A percentile compares a stretch with the other conserved stretches of the same genome.
Conservation (phyloP, 2,797 vertebrate species). For the Typhlichthys subterraneus region DNA sequence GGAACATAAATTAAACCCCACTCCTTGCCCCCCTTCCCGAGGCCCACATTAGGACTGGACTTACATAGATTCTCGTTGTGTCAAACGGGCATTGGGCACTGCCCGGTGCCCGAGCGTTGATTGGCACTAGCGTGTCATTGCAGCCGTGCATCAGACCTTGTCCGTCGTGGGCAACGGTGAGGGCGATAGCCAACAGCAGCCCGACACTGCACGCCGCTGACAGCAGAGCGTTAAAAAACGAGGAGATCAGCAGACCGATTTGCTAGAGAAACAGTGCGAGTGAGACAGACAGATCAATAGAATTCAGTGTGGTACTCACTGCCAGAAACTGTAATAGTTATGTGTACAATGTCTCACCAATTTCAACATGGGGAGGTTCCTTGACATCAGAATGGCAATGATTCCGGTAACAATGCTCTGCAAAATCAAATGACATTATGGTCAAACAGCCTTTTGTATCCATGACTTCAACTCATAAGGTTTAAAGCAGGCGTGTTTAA, state of each 20-base stretch:
- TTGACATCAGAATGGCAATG: conserved; percentile 87
- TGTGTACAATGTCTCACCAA: conserved; percentile 76
- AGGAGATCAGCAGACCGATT: conserved; percentile 79
- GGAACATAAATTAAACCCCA: background rate
- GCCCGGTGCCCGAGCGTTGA: conserved; percentile 77
- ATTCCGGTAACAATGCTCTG: conserved; percentile 90
- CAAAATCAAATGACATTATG: conserved; percentile 40
- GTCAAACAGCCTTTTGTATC: conserved; percentile 19
- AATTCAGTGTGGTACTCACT: background rate
- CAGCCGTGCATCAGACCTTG: conserved; percentile 83
- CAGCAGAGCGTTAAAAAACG: conserved; percentile 82
- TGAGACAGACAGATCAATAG: conserved; percentile 4
- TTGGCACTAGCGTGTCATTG: conserved; percentile 74
- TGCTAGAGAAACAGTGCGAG: conserved; percentile 75
- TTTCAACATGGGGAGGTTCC: conserved; percentile 74
- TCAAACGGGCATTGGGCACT: conserved; percentile 87
- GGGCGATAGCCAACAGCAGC: conserved; percentile 81
- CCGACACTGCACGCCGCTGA: conserved; percentile 85
- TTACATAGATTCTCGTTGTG: conserved; percentile 92
- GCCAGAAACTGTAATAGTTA: background rate
- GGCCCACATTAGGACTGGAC: conserved; percentile 39
- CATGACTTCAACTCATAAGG: background rate
- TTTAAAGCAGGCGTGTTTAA: too few relatives aligned
- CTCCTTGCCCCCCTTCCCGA: background rate
- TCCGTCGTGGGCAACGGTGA: conserved; percentile 83